Percentiles rank a stretch among this genome's conserved stretches.
Evolutionary conservation across 2,113 vertebrate species (phyloP).

Genomic region (Entomyzon cyanotis): DNA sequence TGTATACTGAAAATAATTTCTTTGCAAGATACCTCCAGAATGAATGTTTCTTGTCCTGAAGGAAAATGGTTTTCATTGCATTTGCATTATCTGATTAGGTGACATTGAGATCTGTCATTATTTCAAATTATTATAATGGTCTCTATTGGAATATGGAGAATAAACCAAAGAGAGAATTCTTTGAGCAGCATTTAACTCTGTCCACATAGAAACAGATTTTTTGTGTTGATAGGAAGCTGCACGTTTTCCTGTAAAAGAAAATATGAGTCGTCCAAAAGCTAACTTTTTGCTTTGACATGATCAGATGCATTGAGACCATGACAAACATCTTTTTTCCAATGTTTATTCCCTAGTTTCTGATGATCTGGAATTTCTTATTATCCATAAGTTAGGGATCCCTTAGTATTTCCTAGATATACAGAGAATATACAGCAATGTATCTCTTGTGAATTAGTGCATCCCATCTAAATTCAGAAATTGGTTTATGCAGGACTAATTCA

Average conservation of each 20-base stretch:
- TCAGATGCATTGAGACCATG: neutral
- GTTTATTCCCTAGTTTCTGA: neutral
- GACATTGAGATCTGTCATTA: neutral
- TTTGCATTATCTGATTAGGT: neutral
- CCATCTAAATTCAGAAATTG: neutral
- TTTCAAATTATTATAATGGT: neutral
- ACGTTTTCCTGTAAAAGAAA: neutral
- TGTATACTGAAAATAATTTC: neutral
- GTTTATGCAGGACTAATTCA: neutral
- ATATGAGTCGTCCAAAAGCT: neutral
- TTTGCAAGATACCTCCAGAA: neutral
- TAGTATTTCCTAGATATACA: neutral
- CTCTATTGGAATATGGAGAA: neutral
- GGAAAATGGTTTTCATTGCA: neutral
- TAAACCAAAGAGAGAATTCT: neutral
- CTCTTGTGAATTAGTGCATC: neutral
- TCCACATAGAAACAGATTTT: neutral
- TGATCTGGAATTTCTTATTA: neutral
- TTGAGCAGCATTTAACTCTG: neutral
- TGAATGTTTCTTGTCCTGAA: neutral
- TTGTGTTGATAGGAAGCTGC: neutral
- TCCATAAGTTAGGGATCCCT: neutral
- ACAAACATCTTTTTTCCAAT: neutral
- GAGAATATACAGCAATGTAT: neutral
- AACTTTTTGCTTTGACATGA: neutral